phyloP scores from a whole-genome alignment of 2,797 vertebrate genomes.

The Nannoperca obscura region DNA sequence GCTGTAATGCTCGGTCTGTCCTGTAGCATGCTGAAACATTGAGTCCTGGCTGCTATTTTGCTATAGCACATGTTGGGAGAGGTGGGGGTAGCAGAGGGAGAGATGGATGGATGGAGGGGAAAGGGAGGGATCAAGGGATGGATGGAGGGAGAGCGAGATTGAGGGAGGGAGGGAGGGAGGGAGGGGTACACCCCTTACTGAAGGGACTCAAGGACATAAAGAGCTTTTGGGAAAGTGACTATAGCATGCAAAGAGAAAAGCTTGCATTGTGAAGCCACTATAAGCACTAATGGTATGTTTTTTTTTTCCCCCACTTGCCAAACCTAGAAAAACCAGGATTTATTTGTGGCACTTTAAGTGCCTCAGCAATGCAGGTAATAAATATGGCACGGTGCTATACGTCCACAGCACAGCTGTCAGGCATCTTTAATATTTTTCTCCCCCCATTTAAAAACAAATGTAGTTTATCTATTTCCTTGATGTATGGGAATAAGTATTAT shows the following conservation, averaged over 20 bases:
- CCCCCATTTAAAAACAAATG: slow-evolving; percentile 75
- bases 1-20: slow-evolving; percentile 79
- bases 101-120: slow-evolving; percentile 42
- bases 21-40: slow-evolving; percentile 73
- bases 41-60: slow-evolving; percentile 73
- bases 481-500: slow-evolving; percentile 68
- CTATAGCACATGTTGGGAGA: slow-evolving; percentile 70
- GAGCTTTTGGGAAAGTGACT: slow-evolving; percentile 82
- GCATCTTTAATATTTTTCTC: slow-evolving; percentile 77
- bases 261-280: slow-evolving; percentile 58
- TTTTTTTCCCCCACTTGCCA: slow-evolving; percentile 65
- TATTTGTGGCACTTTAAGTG: slow-evolving; percentile 82
- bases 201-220: slow-evolving; percentile 80
- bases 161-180: slow-evolving; percentile 45
- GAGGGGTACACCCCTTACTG: slow-evolving; percentile 61
- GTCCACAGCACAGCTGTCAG: slow-evolving; percentile 77
- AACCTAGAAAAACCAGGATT: slow-evolving; percentile 84
- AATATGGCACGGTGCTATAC: slow-evolving; percentile 83
- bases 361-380: slow-evolving; percentile 82
- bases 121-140: slow-evolving; percentile 43
- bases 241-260: slow-evolving; percentile 65
- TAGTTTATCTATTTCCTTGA: slow-evolving; percentile 78
- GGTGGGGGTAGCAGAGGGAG: slow-evolving; percentile 43
- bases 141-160: slow-evolving; percentile 54
- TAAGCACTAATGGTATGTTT: slow-evolving; percentile 54